Conservation (phyloP, 2,113 vertebrate genomes). For the Odocoileus hemionus region DNA sequence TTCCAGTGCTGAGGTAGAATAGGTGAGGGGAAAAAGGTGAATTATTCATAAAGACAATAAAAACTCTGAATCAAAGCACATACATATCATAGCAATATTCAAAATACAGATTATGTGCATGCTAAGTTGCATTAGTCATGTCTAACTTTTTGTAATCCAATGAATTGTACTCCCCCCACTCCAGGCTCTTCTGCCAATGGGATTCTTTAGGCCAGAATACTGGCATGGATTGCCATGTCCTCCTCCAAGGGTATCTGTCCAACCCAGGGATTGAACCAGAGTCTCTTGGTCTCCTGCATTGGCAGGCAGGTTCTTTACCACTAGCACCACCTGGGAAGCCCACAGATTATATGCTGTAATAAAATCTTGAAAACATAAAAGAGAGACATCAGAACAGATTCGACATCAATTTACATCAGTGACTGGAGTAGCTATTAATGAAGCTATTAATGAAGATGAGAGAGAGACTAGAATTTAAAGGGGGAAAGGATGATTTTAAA, state of each 20-base stretch:
- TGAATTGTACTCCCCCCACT: neutral
- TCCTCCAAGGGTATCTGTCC: neutral
- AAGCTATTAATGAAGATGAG: neutral
- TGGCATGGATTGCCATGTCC: neutral
- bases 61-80: neutral
- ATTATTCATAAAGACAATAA: neutral
- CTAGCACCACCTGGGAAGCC: neutral
- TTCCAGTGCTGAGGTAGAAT: neutral
- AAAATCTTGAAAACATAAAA: neutral
- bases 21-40: neutral
- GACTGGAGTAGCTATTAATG: neutral
- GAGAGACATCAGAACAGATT: neutral
- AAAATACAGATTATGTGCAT: neutral
- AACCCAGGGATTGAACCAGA: neutral
- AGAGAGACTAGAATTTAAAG: neutral
- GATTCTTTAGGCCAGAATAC: neutral
- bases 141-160: neutral
- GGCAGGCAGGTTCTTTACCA: neutral
- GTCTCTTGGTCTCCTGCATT: neutral
- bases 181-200: neutral
- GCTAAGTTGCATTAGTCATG: neutral
- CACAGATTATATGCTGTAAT: neutral
- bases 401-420: neutral
- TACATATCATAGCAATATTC: neutral
- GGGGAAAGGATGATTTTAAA: neutral